phyloP scores from a whole-genome alignment of 2,113 vertebrate genomes.

The Percopsis transmontana region DNA sequence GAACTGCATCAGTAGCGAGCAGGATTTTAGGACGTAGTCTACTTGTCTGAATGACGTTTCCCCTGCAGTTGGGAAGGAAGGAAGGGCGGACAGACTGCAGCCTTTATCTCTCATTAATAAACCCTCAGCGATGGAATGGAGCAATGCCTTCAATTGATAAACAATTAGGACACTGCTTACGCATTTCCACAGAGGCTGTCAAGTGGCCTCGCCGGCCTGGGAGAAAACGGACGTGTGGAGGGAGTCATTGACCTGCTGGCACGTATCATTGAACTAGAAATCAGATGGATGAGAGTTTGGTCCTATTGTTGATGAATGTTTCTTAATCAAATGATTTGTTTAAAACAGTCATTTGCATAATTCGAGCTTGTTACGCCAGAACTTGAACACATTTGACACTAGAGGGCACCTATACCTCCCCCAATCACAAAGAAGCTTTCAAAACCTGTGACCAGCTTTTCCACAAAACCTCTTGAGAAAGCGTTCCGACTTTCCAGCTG shows the following conservation, averaged over 20 bases:
- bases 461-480: too few relatives aligned
- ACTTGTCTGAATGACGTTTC: slow-evolving; percentile 60
- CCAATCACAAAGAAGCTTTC: too few relatives aligned
- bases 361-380: too few relatives aligned
- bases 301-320: background rate
- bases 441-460: too few relatives aligned
- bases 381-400: too few relatives aligned
- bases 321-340: too few relatives aligned
- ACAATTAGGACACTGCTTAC: slow-evolving; percentile 64
- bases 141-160: slow-evolving; percentile 56
- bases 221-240: slow-evolving; percentile 27
- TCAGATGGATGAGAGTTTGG: slow-evolving; percentile 15
- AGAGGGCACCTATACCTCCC: too few relatives aligned
- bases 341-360: too few relatives aligned
- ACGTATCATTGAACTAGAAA: slow-evolving; percentile 11
- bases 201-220: slow-evolving; percentile 36
- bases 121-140: slow-evolving; percentile 47
- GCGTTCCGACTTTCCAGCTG: too few relatives aligned
- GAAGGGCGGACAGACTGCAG: slow-evolving; percentile 61
- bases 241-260: slow-evolving; percentile 32
- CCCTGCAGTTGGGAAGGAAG: slow-evolving; percentile 62
- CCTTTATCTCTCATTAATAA: slow-evolving; percentile 68
- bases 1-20: slow-evolving; percentile 18
- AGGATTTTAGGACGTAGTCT: slow-evolving; percentile 42
- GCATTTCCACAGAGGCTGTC: slow-evolving; percentile 64